phyloP scores from a whole-genome alignment of 2,888 invertebrate species.

The Urechis unicinctus region DNA sequence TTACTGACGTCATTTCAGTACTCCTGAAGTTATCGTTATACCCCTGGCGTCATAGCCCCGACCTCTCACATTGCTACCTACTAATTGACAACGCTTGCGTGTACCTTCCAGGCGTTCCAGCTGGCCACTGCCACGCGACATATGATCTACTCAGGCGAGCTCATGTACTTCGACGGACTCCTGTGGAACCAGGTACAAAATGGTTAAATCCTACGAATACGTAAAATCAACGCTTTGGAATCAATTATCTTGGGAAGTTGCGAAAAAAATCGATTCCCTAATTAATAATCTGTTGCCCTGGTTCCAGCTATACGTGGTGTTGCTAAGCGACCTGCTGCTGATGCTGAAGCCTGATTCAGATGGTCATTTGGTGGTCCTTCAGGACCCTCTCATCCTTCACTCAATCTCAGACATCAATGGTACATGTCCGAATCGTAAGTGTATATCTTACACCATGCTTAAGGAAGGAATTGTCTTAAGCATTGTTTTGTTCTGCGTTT shows the following conservation, averaged over 20 bases:
- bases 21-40: no score
- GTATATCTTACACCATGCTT: no score
- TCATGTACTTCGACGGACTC: constrained; percentile 19
- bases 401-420: constrained; percentile 21
- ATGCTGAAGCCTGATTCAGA: constrained; percentile 28
- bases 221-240: no score
- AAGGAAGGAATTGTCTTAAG: no score
- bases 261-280: no score
- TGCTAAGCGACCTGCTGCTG: constrained; percentile 40
- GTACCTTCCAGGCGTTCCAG: constrained; percentile 30
- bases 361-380: constrained; percentile 28
- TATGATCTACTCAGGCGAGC: constrained; percentile 38
- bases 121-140: constrained; percentile 39
- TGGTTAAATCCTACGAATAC: no score
- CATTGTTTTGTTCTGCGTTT: no score
- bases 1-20: no score
- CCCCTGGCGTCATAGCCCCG: no score
- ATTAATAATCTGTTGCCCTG: no score
- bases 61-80: neutral
- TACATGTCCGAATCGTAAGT: constrained; percentile 9
- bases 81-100: neutral
- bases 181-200: constrained; percentile 30
- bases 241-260: no score
- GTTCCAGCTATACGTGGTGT: neutral
- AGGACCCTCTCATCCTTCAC: constrained; percentile 31